Conservation (phyloP, 2,113 vertebrate species). For the Xyliphius kryptos region DNA sequence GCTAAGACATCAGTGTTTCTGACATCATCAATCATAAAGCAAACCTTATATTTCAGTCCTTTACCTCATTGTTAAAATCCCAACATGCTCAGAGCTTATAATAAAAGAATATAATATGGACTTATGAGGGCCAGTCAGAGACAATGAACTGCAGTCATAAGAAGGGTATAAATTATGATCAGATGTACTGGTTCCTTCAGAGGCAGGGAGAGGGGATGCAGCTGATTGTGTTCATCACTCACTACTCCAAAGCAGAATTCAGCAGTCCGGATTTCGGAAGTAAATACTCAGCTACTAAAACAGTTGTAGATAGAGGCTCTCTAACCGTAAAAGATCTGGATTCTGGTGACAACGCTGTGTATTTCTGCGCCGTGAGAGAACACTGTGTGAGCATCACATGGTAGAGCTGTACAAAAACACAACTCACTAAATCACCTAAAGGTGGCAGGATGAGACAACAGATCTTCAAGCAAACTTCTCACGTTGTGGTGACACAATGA, state of each 20-base stretch:
- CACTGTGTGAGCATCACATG: constrained; percentile 22
- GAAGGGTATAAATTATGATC: constrained; percentile 2
- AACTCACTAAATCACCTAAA: not conserved
- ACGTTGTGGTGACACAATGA: not conserved
- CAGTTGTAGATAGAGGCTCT: constrained; percentile 15
- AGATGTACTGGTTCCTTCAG: constrained; percentile 45
- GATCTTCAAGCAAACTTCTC: not conserved
- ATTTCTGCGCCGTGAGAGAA: constrained; percentile 9
- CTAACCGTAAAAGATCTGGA: constrained; percentile 37
- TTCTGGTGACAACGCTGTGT: constrained; percentile 32
- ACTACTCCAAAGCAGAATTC: constrained; percentile 7
- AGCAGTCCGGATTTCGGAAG: not conserved
- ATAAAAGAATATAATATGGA: constrained; percentile 23
- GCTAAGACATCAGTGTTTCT: too few relatives aligned
- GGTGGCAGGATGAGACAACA: not conserved
- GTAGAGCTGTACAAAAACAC: constrained; percentile 33
- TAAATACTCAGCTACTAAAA: constrained; percentile 25
- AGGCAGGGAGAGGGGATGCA: constrained; percentile 27
- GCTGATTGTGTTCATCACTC: constrained; percentile 21
- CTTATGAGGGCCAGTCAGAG: constrained; percentile 9
- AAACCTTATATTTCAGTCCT: too few relatives aligned
- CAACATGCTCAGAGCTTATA: too few relatives aligned
- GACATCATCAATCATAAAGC: too few relatives aligned
- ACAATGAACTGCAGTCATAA: constrained; percentile 18
- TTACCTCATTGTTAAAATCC: too few relatives aligned